Base-by-base conservation (phyloP, 2,797 vertebrate genomes). In the Aplochiton taeniatus region DNA sequence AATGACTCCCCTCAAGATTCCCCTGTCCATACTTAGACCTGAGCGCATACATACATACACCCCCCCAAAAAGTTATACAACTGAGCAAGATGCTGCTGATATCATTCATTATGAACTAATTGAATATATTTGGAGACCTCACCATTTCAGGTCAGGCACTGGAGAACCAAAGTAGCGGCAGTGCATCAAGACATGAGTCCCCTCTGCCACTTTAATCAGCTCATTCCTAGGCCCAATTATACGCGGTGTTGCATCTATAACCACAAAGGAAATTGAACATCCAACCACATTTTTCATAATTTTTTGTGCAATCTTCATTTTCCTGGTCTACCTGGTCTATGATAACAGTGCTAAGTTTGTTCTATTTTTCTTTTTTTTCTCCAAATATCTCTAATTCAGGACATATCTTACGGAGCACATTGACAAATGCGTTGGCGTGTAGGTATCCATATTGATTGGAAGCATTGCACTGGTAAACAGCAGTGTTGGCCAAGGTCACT, bases 1-100 rank as follows among this genome's bases (percentile, higher is more conserved):
- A 98, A 74, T 94, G 96, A 43, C 90, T 93, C 63, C 96, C 96
- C 4, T 96, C 94, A 68, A 98, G 90, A 14, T 90, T 94, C 60
- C 96, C 96, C 69, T 96, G 93, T 71, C 96, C 97, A 1, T 95
- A 95, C 92, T 95, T 99, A 88, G 97, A 96, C 98, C 98, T 99
- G 87, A 61, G 72, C 69, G 46, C 58, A 59, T 13, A 61, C 10
- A 76, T 4, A 1, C 50, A 68, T 1, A 42, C 17, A 50, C 17
- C n/a, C n/a, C n/a, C n/a, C n/a, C n/a, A 31, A 31, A 31, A 31
- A 31, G 31, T 31, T 31, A 31, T 31, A 31, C 31, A 6, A 31
- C 31, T 31, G 31, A 31, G 31, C 6, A 2, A 31, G 31, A 31
- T 31, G 31, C 31, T 31, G 31, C 31, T 31, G 31, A 31, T 31